phyloP scores from a whole-genome alignment of 2,888 invertebrate genomes.

The Troides aeacus region DNA sequence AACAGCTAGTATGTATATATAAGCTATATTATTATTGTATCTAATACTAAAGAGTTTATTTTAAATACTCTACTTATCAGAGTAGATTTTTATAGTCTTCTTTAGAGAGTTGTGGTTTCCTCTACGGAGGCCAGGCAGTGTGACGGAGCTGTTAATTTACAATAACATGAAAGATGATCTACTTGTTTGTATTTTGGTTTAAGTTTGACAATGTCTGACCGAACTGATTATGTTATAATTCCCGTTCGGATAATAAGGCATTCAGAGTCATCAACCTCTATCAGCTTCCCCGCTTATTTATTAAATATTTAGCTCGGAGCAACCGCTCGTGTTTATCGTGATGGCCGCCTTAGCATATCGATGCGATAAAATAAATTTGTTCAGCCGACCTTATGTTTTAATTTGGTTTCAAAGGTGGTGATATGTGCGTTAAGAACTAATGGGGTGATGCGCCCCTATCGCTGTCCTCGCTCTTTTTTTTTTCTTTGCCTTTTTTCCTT shows the following conservation, averaged over 20 bases:
- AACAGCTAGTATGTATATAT: no score
- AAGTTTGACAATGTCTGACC: slow-evolving; percentile 16
- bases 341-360: slow-evolving; percentile 14
- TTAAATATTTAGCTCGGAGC: slow-evolving; percentile 17
- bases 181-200: background rate
- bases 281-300: slow-evolving; percentile 8
- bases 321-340: slow-evolving; percentile 1
- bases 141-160: no score
- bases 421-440: background rate
- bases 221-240: slow-evolving; percentile 25
- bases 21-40: no score
- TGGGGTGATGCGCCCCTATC: background rate
- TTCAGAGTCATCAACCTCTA: slow-evolving; percentile 18
- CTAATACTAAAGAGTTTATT: no score
- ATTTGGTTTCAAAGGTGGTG: slow-evolving; percentile 15
- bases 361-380: slow-evolving; percentile 24
- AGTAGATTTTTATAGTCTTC: no score
- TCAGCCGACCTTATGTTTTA: slow-evolving; percentile 13
- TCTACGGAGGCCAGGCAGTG: no score
- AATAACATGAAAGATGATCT: no score
- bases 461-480: background rate
- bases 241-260: slow-evolving; percentile 18
- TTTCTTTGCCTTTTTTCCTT: no score
- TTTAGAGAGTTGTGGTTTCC: no score
- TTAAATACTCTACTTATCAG: no score